Percentiles rank a stretch among this genome's conserved stretches.
Conservation (phyloP, 2,888 invertebrate species). For the Chloroclystis v-ata region DNA sequence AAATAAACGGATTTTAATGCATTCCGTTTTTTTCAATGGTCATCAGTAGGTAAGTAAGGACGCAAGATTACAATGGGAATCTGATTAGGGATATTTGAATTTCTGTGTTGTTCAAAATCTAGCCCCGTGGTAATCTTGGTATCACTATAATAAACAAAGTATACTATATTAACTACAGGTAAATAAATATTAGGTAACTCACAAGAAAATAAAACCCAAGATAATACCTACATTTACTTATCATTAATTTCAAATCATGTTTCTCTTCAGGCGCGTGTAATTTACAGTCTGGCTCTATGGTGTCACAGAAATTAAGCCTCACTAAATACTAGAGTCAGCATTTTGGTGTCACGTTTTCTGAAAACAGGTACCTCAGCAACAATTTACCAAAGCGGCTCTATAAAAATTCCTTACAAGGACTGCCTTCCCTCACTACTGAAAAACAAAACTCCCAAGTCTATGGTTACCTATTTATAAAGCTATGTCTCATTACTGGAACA, state of each 20-base stretch:
- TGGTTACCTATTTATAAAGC: constrained; percentile 6
- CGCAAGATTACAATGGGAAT: constrained; percentile 18
- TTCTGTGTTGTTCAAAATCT: too few species aligned
- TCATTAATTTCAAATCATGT: too few species aligned
- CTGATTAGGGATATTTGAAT: constrained; percentile 5
- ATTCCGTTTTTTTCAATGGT: not conserved
- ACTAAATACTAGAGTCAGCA: too few species aligned
- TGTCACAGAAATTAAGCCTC: too few species aligned
- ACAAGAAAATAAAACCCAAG: too few species aligned
- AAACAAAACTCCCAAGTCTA: not conserved
- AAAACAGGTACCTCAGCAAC: not conserved
- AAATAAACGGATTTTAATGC: too few species aligned
- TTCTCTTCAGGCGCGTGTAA: too few species aligned
- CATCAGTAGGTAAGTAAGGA: constrained; percentile 2
- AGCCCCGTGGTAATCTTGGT: not conserved
- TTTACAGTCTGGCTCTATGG: too few species aligned
- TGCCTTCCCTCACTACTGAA: constrained; percentile 1
- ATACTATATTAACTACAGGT: too few species aligned
- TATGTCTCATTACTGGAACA: constrained; percentile 42
- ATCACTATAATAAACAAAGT: too few species aligned
- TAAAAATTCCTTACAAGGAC: constrained; percentile 4
- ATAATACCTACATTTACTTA: too few species aligned
- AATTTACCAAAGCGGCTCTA: constrained; percentile 2
- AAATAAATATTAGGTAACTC: too few species aligned
- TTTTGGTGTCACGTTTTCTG: constrained; percentile 1